Conservation (phyloP, 2,888 invertebrate species). For the Parascotia fuliginaria region DNA sequence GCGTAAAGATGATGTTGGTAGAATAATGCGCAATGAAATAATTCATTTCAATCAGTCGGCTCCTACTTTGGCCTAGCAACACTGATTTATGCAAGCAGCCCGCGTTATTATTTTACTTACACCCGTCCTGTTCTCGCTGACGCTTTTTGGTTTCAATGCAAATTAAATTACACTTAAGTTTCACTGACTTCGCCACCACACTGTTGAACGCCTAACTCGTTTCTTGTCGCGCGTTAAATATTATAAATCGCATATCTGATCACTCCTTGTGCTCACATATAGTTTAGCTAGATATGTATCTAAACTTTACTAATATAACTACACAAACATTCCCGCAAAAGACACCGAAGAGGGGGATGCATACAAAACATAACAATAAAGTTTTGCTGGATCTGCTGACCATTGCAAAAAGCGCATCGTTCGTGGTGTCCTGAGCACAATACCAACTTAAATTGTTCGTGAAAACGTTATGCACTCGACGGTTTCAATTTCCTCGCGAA, state of each 20-base stretch:
- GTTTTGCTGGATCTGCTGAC: conserved; percentile 70
- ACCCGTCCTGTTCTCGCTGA: conserved; percentile 52
- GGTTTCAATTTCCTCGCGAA: conserved; percentile 83
- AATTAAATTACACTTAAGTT: conserved; percentile 79
- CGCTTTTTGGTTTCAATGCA: conserved; percentile 71
- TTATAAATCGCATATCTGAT: conserved; percentile 37
- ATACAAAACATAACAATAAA: conserved; percentile 71
- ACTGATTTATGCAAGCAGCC: conserved; percentile 50
- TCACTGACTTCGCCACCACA: conserved; percentile 71
- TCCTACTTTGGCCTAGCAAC: conserved; percentile 34
- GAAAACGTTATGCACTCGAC: conserved; percentile 79
- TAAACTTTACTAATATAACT: conserved; percentile 57
- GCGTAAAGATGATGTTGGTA: too few species aligned
- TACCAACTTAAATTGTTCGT: conserved; percentile 83
- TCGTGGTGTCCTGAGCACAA: conserved; percentile 70
- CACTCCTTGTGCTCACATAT: conserved; percentile 29
- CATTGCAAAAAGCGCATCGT: conserved; percentile 74
- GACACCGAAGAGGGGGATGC: conserved; percentile 55
- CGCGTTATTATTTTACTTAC: conserved; percentile 55
- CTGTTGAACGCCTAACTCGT: conserved; percentile 64
- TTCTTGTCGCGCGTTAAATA: conserved; percentile 54
- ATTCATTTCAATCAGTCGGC: conserved; percentile 25
- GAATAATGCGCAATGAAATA: too few species aligned
- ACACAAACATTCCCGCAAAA: conserved; percentile 61
- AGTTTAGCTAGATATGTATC: conserved; percentile 13